These are phyloP conservation scores for Eudasyphora cyanicolor DNA, from an alignment of 2,888 invertebrate genomes.

Conservation along the genomic window DNA sequence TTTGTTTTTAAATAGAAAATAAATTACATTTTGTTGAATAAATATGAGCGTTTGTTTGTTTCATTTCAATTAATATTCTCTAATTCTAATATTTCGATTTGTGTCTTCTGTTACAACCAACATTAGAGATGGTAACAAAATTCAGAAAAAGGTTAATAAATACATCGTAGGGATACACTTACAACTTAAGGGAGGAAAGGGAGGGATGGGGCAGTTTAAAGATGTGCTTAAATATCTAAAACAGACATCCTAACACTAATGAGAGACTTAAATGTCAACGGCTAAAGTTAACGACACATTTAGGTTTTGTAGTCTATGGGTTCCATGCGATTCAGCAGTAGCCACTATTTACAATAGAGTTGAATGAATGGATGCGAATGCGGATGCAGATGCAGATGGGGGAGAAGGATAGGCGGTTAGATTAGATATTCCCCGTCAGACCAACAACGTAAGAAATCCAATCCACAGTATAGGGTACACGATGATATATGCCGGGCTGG, in stretches of 20 bases:
- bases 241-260: conserved; percentile 37
- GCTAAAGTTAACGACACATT: conserved; percentile 24
- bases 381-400: neutral
- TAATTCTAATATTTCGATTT: conserved; percentile 31
- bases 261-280: conserved; percentile 28
- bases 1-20: conserved; percentile 53
- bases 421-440: conserved; percentile 75
- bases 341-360: conserved; percentile 61
- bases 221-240: conserved; percentile 15
- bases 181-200: conserved; percentile 31
- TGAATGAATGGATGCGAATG: neutral
- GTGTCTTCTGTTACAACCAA: conserved; percentile 5
- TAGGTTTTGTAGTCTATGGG: neutral
- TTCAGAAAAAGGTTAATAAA: conserved; percentile 50
- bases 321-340: conserved; percentile 25
- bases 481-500: conserved; percentile 96
- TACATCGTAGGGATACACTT: conserved; percentile 36
- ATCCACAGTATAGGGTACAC: conserved; percentile 95
- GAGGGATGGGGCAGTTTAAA: too few relatives aligned
- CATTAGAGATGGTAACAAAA: conserved; percentile 21
- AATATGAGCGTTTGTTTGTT: conserved; percentile 42
- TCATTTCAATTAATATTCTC: conserved; percentile 3
- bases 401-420: neutral
- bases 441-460: conserved; percentile 89
- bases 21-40: conserved; percentile 61